Conservation (phyloP, 92 coral and sea anemone species). For the Zoanthus sansibaricus region DNA sequence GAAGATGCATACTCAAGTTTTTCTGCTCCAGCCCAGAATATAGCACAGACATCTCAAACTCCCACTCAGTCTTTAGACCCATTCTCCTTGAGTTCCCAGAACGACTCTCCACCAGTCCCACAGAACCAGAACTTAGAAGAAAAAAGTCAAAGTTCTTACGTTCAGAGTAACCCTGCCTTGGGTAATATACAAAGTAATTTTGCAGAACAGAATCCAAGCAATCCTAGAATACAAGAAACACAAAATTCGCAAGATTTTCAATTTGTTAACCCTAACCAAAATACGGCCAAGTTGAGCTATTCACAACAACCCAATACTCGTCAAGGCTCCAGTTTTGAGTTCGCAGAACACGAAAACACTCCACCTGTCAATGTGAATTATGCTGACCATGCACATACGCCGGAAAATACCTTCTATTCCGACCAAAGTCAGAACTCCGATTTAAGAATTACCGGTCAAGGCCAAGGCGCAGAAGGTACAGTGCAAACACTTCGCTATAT, state of each 20-base stretch:
- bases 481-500: neutral
- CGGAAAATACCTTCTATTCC: neutral
- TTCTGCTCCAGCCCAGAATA: neutral
- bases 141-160: neutral
- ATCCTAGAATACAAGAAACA: neutral
- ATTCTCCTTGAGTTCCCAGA: neutral
- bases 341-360: neutral
- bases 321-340: slow-evolving; percentile 23
- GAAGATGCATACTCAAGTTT: neutral
- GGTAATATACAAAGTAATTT: neutral
- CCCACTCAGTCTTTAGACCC: neutral
- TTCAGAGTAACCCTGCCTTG: neutral
- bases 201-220: neutral
- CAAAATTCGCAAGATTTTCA: neutral
- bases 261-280: slow-evolving; percentile 29
- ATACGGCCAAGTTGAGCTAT: slow-evolving; percentile 22
- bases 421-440: slow-evolving; percentile 31
- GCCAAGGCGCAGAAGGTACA: slow-evolving; percentile 23
- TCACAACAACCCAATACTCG: slow-evolving; percentile 10
- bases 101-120: neutral
- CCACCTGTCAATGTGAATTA: neutral
- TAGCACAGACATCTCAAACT: neutral
- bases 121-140: neutral
- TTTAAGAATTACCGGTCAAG: neutral
- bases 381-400: neutral